Base-by-base conservation (phyloP, 2,797 vertebrate genomes). In the Enteromius mattozi region DNA sequence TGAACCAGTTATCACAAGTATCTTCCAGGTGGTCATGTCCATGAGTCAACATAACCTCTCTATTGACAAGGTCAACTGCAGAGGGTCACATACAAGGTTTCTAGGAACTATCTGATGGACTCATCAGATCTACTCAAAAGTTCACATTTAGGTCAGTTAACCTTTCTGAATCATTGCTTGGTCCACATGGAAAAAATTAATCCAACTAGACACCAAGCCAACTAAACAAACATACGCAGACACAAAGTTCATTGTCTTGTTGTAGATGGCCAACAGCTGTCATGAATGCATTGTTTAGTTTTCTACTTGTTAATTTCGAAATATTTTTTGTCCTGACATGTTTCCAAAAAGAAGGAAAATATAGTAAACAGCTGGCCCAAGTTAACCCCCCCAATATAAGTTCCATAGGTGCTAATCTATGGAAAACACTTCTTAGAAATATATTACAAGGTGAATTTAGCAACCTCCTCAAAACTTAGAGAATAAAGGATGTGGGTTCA, bases 291-390 rank as follows among this genome's bases (percentile, higher is more conserved):
- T 72, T 84, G 85, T 87, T 87, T 83, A 85, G 80, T 85, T 86
- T 88, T 91, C 90, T 68, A 90, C 83, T 85, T 81, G 70, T 84
- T 91, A 47, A 92, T 92, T 89, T 92, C 82, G 87, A 85, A 90
- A 91, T 82, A 85, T n/a, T 89, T 88, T 70, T 72, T 88, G 10
- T 35, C 30, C 49, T 90, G 90, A 90, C 88, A 90, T 90, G 89
- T 89, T 86, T 89, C 80, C 86, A 70, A 81, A 85, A 84, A 78
- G 86, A 83, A 76, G 85, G 87, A 77, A 86, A 82, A 81, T 24
- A 69, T 85, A 75, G 81, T 75, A 88, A 92, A 88, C 91, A 92
- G 91, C 89, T 90, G 91, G 88, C 86, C 74, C 88, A 91, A 88
- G 91, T 92, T 91, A 85, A 83, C 75, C 65, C 49, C 77, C 81